phyloP scores from a whole-genome alignment of 2,113 vertebrate species.

The Reinhardtius hippoglossoides region DNA sequence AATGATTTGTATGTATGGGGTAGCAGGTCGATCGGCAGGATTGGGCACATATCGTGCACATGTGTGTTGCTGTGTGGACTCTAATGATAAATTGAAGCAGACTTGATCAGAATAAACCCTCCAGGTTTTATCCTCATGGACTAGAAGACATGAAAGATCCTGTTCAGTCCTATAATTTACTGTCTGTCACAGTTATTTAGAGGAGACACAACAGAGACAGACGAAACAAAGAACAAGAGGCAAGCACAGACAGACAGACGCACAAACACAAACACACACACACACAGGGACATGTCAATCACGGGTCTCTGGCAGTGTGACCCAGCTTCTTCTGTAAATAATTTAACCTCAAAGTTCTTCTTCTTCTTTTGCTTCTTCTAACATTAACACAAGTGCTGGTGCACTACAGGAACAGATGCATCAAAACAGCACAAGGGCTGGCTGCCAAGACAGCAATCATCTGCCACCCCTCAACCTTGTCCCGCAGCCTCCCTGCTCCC shows the following conservation, averaged over 20 bases:
- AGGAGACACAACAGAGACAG: slow-evolving; percentile 36
- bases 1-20: slow-evolving; percentile 29
- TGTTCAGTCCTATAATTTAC: slow-evolving; percentile 5
- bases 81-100: slow-evolving; percentile 22
- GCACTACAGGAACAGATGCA: slow-evolving; percentile 30
- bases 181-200: slow-evolving; percentile 18
- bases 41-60: slow-evolving; percentile 6
- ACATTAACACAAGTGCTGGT: slow-evolving; percentile 47
- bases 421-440: slow-evolving; percentile 57
- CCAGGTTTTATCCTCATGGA: slow-evolving; percentile 15
- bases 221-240: slow-evolving; percentile 12
- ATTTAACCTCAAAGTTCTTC: slow-evolving; percentile 67
- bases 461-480: slow-evolving; percentile 56
- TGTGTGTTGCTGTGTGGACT: neutral
- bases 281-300: slow-evolving; percentile 5
- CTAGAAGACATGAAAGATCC: slow-evolving; percentile 5
- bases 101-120: slow-evolving; percentile 18
- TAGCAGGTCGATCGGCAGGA: slow-evolving; percentile 10
- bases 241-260: neutral
- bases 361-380: slow-evolving; percentile 38
- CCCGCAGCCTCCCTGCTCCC: slow-evolving; percentile 42
- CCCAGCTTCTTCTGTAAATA: slow-evolving; percentile 54
- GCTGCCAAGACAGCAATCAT: slow-evolving; percentile 68
- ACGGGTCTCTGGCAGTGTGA: slow-evolving; percentile 31
- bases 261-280: neutral